A percentile compares a stretch with the other conserved stretches of the same genome.
These are phyloP conservation scores for Mionectes macconnelli DNA, from an alignment of 2,113 vertebrate species.

Conservation along the genomic window DNA sequence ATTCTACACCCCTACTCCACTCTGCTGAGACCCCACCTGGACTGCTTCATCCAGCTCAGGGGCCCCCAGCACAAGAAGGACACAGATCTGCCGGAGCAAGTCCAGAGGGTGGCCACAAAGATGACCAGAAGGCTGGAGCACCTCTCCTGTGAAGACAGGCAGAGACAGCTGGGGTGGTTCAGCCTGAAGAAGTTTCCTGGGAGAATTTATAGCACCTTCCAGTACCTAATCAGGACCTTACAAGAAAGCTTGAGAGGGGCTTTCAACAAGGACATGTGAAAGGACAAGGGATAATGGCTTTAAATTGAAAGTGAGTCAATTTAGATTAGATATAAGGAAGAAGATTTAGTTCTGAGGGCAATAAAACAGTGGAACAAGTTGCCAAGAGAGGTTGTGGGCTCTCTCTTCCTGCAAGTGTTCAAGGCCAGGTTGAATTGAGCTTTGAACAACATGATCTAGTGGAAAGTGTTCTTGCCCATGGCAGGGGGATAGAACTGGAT, in stretches of 20 bases:
- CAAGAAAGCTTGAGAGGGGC: background rate
- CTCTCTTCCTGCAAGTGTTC: background rate
- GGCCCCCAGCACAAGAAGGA: background rate
- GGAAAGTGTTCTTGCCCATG: background rate
- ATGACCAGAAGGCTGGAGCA: background rate
- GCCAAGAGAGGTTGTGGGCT: background rate
- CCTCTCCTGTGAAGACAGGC: background rate
- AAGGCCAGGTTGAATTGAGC: background rate
- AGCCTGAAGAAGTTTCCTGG: background rate
- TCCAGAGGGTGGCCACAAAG: too few species aligned
- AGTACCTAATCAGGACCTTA: background rate
- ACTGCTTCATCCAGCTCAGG: background rate
- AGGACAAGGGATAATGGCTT: background rate
- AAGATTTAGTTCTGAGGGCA: background rate
- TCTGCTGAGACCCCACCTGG: background rate
- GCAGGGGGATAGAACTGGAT: background rate
- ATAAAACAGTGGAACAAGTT: background rate
- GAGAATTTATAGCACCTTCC: background rate
- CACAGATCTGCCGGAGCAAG: background rate
- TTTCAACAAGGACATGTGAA: background rate
- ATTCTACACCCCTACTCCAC: background rate
- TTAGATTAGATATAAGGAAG: background rate
- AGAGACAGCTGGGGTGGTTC: background rate
- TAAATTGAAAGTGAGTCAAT: background rate
- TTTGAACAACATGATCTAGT: background rate